Conservation (phyloP, 2,113 vertebrate species). For the Artemisiospiza belli region DNA sequence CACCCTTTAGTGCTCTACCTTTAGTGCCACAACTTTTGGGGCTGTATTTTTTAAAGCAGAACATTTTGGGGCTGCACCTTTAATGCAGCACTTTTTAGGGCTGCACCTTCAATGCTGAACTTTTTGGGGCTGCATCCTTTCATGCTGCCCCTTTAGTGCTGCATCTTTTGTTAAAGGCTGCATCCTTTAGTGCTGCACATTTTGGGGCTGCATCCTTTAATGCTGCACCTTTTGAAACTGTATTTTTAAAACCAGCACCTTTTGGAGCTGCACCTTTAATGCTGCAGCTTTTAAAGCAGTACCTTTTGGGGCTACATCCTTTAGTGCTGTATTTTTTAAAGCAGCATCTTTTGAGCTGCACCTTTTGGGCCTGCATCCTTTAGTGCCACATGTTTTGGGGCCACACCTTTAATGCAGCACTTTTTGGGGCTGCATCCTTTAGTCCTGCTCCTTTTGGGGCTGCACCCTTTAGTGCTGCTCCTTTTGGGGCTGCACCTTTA, state of each 20-base stretch:
- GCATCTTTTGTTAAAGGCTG: not conserved
- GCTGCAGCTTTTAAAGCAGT: too few species aligned
- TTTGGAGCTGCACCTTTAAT: not conserved
- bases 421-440: not conserved
- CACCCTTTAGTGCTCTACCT: too few species aligned
- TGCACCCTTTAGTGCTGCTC: too few species aligned
- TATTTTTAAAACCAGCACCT: not conserved
- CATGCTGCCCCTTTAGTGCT: too few species aligned
- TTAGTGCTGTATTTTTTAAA: too few species aligned
- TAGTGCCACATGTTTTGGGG: not conserved
- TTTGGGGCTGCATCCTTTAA: not conserved
- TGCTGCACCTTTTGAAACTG: not conserved
- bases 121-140: not conserved
- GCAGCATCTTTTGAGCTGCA: not conserved
- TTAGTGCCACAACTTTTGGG: too few species aligned
- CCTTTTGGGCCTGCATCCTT: not conserved
- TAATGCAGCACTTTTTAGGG: not conserved
- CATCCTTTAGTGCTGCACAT: not conserved
- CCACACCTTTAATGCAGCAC: rapidly evolving
- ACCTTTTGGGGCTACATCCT: not conserved
- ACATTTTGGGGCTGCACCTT: too few species aligned
- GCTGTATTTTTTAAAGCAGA: too few species aligned
- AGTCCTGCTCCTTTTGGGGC: not conserved
- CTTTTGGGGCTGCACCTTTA: not conserved
- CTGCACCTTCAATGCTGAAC: too few species aligned